A percentile compares a stretch with the other conserved stretches of the same genome.
phyloP scores from a whole-genome alignment of 64 coral and sea anemone species.

The Cladopsammia gracilis region DNA sequence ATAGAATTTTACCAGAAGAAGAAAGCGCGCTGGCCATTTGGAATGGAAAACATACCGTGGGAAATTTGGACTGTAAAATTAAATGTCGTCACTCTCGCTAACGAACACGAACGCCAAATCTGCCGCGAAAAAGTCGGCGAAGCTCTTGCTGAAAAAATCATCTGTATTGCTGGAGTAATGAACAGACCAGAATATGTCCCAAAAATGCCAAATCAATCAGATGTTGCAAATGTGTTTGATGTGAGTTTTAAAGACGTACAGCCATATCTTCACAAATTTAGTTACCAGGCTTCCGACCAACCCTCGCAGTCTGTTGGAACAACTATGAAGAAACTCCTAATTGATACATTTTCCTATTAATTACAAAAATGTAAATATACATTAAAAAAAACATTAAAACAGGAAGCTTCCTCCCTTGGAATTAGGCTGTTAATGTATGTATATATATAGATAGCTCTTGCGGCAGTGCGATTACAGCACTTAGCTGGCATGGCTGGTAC shows the following conservation, averaged over 20 bases:
- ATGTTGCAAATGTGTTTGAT: slow-evolving; percentile 93
- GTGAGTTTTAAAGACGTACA: slow-evolving; percentile 78
- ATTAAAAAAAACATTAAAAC: no score
- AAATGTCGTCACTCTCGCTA: slow-evolving; percentile 72
- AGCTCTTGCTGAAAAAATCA: slow-evolving; percentile 88
- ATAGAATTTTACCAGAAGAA: slow-evolving; percentile 99
- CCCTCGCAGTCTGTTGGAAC: slow-evolving; percentile 81
- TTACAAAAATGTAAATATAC: not conserved
- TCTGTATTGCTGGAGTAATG: slow-evolving; percentile 96
- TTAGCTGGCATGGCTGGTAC: no score
- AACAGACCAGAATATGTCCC: slow-evolving; percentile 96
- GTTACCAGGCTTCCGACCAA: slow-evolving; percentile 87
- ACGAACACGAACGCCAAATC: slow-evolving; percentile 94
- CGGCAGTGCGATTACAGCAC: no score
- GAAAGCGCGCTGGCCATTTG: slow-evolving; percentile 97
- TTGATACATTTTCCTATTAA: slow-evolving; percentile 97
- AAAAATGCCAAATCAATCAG: slow-evolving; percentile 92
- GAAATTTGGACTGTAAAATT: slow-evolving; percentile 98
- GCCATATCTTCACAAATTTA: slow-evolving; percentile 87
- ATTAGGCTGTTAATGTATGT: no score
- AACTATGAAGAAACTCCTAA: slow-evolving; percentile 91
- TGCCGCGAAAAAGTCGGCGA: slow-evolving; percentile 98
- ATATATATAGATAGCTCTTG: no score
- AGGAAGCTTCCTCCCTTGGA: no score
- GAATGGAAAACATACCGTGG: slow-evolving; percentile 94